Percentiles rank a stretch among this genome's conserved stretches.
These are phyloP conservation scores for Goniozus legneri DNA, from an alignment of 1,140 invertebrate genomes.

Conservation along the genomic window DNA sequence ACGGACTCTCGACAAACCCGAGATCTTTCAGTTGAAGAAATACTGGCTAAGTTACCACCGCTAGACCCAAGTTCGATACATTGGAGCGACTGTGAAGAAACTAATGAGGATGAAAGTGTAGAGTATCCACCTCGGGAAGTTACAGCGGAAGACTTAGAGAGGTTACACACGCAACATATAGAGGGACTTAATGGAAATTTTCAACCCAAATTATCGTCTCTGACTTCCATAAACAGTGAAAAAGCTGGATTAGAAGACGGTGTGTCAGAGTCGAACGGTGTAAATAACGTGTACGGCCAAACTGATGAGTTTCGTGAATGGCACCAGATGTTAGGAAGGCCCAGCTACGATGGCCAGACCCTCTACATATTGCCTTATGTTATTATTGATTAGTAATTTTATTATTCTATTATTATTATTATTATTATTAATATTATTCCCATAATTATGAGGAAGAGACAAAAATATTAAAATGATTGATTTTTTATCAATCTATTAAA, in stretches of 20 bases:
- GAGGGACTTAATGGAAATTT: conserved; percentile 52
- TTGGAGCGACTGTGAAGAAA: conserved; percentile 49
- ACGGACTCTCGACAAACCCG: conserved; percentile 1
- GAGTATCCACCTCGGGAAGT: conserved; percentile 25
- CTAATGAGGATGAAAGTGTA: conserved; percentile 29
- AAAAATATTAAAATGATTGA: conserved; percentile 15
- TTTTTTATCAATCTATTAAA: conserved; percentile 24
- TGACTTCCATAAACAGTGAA: conserved; percentile 19
- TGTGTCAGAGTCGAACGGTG: conserved; percentile 14
- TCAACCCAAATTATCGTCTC: conserved; percentile 34
- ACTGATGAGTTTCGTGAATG: conserved; percentile 69
- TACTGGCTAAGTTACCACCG: conserved; percentile 62
- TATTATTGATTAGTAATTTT: conserved; percentile 73
- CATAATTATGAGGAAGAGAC: conserved; percentile 19
- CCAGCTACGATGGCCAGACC: conserved; percentile 67
- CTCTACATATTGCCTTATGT: conserved; percentile 90
- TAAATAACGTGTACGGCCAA: conserved; percentile 22
- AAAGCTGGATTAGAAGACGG: conserved; percentile 9
- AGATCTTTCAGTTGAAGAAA: conserved; percentile 55
- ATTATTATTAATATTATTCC: too few species aligned
- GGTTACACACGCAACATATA: conserved; percentile 40
- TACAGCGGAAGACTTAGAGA: conserved; percentile 37
- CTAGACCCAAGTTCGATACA: conserved; percentile 58
- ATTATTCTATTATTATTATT: conserved; percentile 29
- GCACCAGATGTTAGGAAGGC: conserved; percentile 72